Conservation (phyloP, 2,113 vertebrate species). For the Guaruba guarouba region DNA sequence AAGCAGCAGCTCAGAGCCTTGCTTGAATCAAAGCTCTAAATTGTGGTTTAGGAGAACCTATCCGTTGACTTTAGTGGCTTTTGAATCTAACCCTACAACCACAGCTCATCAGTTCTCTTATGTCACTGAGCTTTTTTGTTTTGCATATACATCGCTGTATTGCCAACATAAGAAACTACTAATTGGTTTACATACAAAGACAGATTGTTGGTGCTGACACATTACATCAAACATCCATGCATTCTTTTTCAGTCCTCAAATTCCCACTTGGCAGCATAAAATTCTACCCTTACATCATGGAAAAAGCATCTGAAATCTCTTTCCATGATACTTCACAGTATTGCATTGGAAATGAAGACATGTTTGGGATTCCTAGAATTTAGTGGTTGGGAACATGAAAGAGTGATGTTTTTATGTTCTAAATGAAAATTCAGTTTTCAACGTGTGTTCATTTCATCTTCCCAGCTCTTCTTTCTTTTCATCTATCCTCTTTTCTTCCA, state of each 20-base stretch:
- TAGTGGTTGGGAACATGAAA: constrained; percentile 3
- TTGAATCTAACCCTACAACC: background rate
- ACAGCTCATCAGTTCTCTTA: background rate
- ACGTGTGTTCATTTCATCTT: background rate
- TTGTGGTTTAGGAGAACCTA: background rate
- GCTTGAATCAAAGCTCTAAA: background rate
- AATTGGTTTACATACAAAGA: background rate
- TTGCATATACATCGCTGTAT: background rate
- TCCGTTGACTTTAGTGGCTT: background rate
- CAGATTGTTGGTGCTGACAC: constrained; percentile 31
- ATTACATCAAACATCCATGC: background rate
- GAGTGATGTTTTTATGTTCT: background rate
- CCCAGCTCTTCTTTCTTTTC: background rate
- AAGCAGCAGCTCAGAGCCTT: background rate
- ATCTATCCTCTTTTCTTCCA: background rate
- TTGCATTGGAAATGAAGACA: background rate
- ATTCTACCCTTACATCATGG: constrained; percentile 18
- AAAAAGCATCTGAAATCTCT: constrained; percentile 12
- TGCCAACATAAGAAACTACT: background rate
- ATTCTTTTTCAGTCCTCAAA: constrained; percentile 42
- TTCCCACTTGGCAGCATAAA: constrained; percentile 17
- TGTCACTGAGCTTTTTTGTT: background rate
- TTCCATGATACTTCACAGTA: background rate
- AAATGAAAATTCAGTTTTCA: background rate
- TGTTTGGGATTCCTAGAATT: constrained; percentile 31